Percentiles rank a stretch among this genome's conserved stretches.
phyloP scores from a whole-genome alignment of 2,888 invertebrate genomes.

The Tillus elongatus region DNA sequence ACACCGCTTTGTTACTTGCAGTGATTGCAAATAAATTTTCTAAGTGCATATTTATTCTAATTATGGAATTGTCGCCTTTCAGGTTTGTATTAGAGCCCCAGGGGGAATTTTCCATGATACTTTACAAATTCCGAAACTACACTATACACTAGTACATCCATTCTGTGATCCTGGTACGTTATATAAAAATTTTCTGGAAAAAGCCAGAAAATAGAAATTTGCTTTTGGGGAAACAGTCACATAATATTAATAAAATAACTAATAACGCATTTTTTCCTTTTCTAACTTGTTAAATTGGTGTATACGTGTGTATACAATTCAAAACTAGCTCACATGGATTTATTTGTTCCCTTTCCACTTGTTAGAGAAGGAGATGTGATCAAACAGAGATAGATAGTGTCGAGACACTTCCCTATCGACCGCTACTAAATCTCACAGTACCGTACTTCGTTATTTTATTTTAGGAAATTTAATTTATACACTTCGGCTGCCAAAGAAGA shows the following conservation, averaged over 20 bases:
- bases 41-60: too few species aligned
- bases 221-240: conserved; percentile 42
- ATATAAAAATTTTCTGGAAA: conserved; percentile 52
- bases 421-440: too few species aligned
- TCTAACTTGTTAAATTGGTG: not conserved
- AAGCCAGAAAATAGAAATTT: conserved; percentile 46
- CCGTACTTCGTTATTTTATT: too few species aligned
- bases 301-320: not conserved
- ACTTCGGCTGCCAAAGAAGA: too few species aligned
- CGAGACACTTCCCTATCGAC: too few species aligned
- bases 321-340: not conserved
- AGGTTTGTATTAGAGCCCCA: too few species aligned
- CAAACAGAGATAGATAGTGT: conserved; percentile 1
- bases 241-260: conserved; percentile 41
- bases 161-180: conserved; percentile 47
- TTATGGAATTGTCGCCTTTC: too few species aligned
- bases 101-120: too few species aligned
- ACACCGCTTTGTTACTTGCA: too few species aligned
- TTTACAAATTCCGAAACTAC: conserved; percentile 17
- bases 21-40: too few species aligned
- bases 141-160: conserved; percentile 22
- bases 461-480: too few species aligned
- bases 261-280: conserved; percentile 26
- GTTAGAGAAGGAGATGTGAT: too few species aligned
- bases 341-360: not conserved